phyloP scores from a whole-genome alignment of 2,888 invertebrate genomes.

The Lochmaea crataegi region DNA sequence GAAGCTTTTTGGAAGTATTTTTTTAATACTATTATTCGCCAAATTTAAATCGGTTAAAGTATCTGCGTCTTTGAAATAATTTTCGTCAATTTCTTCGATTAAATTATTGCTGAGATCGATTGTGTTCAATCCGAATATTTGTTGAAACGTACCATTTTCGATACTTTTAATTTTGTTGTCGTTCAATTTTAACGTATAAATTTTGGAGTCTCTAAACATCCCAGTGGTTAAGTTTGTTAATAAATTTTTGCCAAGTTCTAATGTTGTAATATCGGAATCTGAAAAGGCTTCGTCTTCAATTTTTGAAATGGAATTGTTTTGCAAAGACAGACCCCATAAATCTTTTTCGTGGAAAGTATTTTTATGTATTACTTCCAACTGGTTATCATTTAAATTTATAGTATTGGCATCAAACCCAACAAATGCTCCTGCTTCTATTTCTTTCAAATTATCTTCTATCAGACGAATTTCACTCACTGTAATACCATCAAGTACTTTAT shows the following conservation, averaged over 20 bases:
- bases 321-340: not conserved
- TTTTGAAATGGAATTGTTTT: not conserved
- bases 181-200: not conserved
- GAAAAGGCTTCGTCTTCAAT: not conserved
- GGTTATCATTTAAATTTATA: not conserved
- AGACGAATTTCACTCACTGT: not conserved
- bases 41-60: not conserved
- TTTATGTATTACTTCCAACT: not conserved
- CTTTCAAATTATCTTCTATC: not conserved
- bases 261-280: not conserved
- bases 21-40: not conserved
- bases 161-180: conserved; percentile 1
- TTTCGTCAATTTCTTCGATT: not conserved
- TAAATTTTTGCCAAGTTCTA: not conserved
- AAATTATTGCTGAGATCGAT: conserved; percentile 7
- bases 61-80: not conserved
- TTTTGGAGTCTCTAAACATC: not conserved
- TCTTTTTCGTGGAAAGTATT: not conserved
- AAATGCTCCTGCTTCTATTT: not conserved
- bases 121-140: not conserved
- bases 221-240: not conserved
- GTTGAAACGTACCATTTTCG: not conserved
- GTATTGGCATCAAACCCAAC: not conserved
- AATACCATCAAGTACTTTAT: not conserved
- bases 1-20: not conserved